Evolutionary conservation across 1,140 invertebrate species (phyloP).

Genomic region (Choristoneura fumiferana): DNA sequence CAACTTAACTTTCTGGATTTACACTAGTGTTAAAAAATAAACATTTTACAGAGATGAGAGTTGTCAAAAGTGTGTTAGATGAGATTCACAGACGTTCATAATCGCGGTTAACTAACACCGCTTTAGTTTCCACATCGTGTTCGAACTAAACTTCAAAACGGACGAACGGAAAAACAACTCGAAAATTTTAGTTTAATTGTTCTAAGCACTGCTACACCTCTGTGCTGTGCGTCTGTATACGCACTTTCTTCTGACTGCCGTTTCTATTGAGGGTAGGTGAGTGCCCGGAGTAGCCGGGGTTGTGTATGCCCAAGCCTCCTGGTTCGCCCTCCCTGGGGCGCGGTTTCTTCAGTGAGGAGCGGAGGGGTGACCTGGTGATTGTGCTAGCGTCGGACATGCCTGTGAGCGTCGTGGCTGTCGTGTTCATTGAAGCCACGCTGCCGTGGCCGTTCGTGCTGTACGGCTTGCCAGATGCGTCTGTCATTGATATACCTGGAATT

Average conservation of each 20-base stretch:
- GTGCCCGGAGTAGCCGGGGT: conserved; percentile 89
- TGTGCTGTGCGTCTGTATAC: conserved; percentile 92
- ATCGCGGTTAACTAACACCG: too few relatives aligned
- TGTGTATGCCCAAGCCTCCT: conserved; percentile 87
- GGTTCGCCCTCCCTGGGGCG: conserved; percentile 77
- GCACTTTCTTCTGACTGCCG: conserved; percentile 91
- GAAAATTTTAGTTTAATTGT: too few relatives aligned
- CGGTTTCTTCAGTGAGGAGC: conserved; percentile 91
- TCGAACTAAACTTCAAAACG: too few relatives aligned
- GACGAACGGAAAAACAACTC: too few relatives aligned
- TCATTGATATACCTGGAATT: conserved; percentile 85
- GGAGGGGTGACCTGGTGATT: conserved; percentile 84
- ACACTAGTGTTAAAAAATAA: too few relatives aligned
- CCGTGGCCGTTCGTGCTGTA: conserved; percentile 87
- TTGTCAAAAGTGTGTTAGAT: too few relatives aligned
- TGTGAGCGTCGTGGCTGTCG: conserved; percentile 84
- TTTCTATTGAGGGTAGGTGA: conserved; percentile 89
- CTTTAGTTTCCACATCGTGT: too few relatives aligned
- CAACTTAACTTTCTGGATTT: too few relatives aligned
- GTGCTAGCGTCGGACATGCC: conserved; percentile 78
- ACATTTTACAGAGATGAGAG: too few relatives aligned
- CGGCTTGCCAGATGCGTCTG: conserved; percentile 89
- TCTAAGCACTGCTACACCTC: too few relatives aligned
- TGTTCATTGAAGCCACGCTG: conserved; percentile 87
- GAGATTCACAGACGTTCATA: too few relatives aligned